Percentiles rank a stretch among this genome's conserved stretches.
Evolutionary conservation across 1,140 invertebrate species (phyloP).

Genomic region (Paramacrobiotus metropolitanus): DNA sequence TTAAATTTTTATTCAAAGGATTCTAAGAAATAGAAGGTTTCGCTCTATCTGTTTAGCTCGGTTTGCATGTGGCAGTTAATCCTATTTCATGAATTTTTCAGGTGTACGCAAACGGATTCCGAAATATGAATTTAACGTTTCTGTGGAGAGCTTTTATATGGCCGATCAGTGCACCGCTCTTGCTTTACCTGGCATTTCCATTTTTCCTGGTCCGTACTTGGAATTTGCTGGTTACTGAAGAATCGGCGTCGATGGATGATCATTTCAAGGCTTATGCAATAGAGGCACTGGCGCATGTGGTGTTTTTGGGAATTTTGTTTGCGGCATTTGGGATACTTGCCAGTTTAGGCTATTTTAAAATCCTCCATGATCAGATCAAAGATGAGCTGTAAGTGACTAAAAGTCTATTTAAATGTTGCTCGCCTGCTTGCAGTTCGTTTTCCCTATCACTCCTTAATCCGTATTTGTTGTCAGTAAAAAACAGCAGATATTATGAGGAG

Average conservation of each 20-base stretch:
- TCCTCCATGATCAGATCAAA: neutral
- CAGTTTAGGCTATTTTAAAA: neutral
- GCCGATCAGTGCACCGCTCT: slow-evolving; percentile 63
- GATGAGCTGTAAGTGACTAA: neutral
- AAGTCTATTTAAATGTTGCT: neutral
- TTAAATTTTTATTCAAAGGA: no score
- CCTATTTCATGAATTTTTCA: no score
- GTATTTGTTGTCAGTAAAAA: neutral
- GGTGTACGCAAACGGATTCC: slow-evolving; percentile 57
- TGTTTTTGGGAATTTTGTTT: slow-evolving; percentile 1
- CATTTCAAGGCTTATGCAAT: slow-evolving; percentile 4
- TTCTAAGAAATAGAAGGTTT: no score
- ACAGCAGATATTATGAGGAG: neutral
- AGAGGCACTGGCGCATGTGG: neutral
- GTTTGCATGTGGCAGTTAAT: no score
- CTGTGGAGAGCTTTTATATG: slow-evolving; percentile 59
- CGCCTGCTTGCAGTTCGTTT: neutral
- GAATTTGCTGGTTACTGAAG: slow-evolving; percentile 51
- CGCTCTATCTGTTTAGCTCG: no score
- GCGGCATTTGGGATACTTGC: neutral
- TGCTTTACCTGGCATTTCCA: slow-evolving; percentile 61
- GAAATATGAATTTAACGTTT: slow-evolving; percentile 69
- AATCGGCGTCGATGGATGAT: slow-evolving; percentile 19
- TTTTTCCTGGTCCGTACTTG: slow-evolving; percentile 50
- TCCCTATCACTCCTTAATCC: neutral